Conservation (phyloP, 2,888 invertebrate species). For the Drosophila lutescens region DNA sequence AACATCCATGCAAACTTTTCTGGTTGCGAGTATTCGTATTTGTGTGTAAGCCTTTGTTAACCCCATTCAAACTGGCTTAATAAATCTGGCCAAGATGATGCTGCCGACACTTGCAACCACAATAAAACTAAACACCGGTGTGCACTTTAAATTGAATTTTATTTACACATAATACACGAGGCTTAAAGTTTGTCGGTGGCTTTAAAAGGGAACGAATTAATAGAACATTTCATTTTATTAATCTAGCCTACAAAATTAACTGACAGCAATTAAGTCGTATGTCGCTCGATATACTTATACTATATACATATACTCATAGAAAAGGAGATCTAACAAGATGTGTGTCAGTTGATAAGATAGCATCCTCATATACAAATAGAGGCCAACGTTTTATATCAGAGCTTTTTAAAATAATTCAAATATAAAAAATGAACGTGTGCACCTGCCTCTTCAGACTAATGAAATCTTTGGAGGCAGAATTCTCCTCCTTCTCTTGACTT, state of each 20-base stretch:
- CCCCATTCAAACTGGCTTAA: slow-evolving; percentile 26
- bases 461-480: background rate
- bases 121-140: slow-evolving; percentile 35
- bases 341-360: slow-evolving; percentile 57
- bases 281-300: background rate
- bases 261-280: background rate
- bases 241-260: background rate
- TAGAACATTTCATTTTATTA: background rate
- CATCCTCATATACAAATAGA: slow-evolving; percentile 49
- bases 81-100: slow-evolving; percentile 15
- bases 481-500: background rate
- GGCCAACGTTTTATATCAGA: slow-evolving; percentile 12
- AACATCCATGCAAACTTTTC: slow-evolving; percentile 24
- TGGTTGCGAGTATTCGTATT: slow-evolving; percentile 8
- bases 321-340: background rate
- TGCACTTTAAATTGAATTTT: background rate
- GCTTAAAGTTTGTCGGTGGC: background rate
- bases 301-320: background rate
- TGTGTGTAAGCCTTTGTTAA: slow-evolving; percentile 15
- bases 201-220: background rate
- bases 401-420: slow-evolving; percentile 3
- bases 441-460: background rate
- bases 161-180: background rate
- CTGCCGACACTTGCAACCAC: slow-evolving; percentile 18
- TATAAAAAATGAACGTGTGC: background rate